These are phyloP conservation scores for Chlorops oryzae DNA, from an alignment of 1,140 invertebrate genomes.

Conservation along the genomic window DNA sequence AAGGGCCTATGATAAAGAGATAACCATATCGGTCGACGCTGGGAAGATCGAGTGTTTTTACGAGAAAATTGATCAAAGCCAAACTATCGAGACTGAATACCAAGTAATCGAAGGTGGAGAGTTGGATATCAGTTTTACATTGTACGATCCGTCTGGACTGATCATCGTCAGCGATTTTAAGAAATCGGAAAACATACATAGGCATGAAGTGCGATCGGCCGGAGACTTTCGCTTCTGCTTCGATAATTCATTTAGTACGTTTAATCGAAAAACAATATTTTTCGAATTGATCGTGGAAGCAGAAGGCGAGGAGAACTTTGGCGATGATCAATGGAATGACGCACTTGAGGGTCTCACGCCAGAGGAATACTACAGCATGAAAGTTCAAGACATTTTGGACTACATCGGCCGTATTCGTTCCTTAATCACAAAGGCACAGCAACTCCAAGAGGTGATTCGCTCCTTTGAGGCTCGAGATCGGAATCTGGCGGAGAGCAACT, in stretches of 20 bases:
- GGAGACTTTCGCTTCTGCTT: slow-evolving; percentile 78
- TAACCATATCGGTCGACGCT: slow-evolving; percentile 64
- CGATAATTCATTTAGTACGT: slow-evolving; percentile 74
- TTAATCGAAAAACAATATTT: slow-evolving; percentile 73
- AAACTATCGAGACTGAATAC: slow-evolving; percentile 66
- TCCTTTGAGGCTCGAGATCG: slow-evolving; percentile 71
- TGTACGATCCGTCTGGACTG: slow-evolving; percentile 58
- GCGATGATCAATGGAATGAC: slow-evolving; percentile 53
- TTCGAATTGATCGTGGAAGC: slow-evolving; percentile 70
- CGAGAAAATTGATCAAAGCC: slow-evolving; percentile 54
- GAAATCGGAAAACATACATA: slow-evolving; percentile 65
- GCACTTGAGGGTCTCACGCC: slow-evolving; percentile 42
- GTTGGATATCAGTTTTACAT: slow-evolving; percentile 67
- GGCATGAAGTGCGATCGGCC: slow-evolving; percentile 51
- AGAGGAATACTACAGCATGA: slow-evolving; percentile 58
- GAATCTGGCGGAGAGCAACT: slow-evolving; percentile 71
- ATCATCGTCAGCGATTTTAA: slow-evolving; percentile 63
- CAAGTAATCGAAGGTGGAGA: slow-evolving; percentile 73
- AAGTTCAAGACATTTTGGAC: slow-evolving; percentile 59
- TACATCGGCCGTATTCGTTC: slow-evolving; percentile 55
- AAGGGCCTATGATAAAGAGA: slow-evolving; percentile 57
- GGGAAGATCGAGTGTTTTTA: slow-evolving; percentile 65
- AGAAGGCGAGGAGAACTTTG: slow-evolving; percentile 44
- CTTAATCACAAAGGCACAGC: slow-evolving; percentile 58
- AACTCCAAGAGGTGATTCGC: slow-evolving; percentile 66